phyloP scores from a whole-genome alignment of 37 sponge, comb jelly and placozoan species.

The Axinella damicornis region DNA sequence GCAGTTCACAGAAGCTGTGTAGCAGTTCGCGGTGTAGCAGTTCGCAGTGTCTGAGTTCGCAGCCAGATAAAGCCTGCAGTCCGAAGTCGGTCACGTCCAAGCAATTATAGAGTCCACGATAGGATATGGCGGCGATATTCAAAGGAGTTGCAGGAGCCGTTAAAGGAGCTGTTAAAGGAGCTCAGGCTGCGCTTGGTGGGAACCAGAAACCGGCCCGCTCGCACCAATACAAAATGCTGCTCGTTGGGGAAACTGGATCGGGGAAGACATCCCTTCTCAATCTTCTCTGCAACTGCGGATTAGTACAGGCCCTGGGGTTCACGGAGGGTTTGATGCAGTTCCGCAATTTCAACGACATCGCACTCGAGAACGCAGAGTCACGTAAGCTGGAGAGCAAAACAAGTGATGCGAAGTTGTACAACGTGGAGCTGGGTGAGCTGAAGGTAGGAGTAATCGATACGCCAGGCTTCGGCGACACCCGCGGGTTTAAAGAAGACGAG shows the following conservation, averaged over 20 bases:
- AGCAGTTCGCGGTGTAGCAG: too few species aligned
- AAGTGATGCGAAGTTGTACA: conserved; percentile 16
- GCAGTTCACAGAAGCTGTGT: too few species aligned
- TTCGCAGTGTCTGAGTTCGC: too few species aligned
- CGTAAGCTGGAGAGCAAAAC: conserved; percentile 51
- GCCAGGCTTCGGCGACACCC: conserved; percentile 51
- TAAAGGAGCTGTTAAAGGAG: too few species aligned
- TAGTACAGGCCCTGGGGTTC: not conserved
- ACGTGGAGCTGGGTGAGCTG: not conserved
- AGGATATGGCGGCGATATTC: too few species aligned
- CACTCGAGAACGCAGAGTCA: conserved; percentile 21
- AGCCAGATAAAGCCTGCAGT: too few species aligned
- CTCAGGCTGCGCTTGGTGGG: too few species aligned
- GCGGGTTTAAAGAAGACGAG: conserved; percentile 43
- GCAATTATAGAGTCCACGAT: too few species aligned
- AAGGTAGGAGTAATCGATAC: conserved; percentile 51
- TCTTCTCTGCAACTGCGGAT: conserved; percentile 10
- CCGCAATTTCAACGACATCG: conserved; percentile 27
- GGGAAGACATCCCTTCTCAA: conserved; percentile 43
- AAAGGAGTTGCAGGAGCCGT: too few species aligned
- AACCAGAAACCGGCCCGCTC: too few species aligned
- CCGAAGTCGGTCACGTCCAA: too few species aligned
- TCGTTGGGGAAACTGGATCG: conserved; percentile 42
- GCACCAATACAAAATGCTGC: conserved; percentile 34
- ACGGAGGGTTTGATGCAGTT: not conserved